Percentiles rank a stretch among this genome's conserved stretches.
phyloP scores from a whole-genome alignment of 2,888 invertebrate species.

The Drosophila kokeensis region DNA sequence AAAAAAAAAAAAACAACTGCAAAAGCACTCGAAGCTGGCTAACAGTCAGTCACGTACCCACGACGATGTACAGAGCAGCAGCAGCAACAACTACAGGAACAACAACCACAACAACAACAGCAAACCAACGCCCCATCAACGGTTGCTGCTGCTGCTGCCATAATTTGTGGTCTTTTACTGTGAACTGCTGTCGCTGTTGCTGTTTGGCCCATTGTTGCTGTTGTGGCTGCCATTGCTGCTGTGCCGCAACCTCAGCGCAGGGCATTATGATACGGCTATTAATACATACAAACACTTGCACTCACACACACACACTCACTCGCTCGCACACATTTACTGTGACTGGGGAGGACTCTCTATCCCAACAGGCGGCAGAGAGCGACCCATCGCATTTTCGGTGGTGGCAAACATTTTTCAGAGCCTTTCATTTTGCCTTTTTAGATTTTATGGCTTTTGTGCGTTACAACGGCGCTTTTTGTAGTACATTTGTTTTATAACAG shows the following conservation, averaged over 20 bases:
- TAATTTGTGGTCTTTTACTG: slow-evolving; percentile 73
- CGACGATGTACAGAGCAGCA: slow-evolving; percentile 47
- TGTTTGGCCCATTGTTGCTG: slow-evolving; percentile 41
- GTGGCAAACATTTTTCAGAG: slow-evolving; percentile 70
- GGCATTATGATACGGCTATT: slow-evolving; percentile 72
- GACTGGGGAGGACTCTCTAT: slow-evolving; percentile 30
- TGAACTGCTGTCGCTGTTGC: slow-evolving; percentile 47
- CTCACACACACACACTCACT: slow-evolving; percentile 14
- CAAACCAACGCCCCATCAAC: slow-evolving; percentile 55
- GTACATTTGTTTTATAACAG: slow-evolving; percentile 78
- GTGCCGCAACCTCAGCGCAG: slow-evolving; percentile 68
- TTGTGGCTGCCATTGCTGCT: slow-evolving; percentile 44
- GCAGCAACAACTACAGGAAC: slow-evolving; percentile 18
- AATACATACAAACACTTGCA: slow-evolving; percentile 55
- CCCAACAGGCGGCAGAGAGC: slow-evolving; percentile 25
- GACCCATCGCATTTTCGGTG: slow-evolving; percentile 64
- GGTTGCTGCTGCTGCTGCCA: slow-evolving; percentile 51
- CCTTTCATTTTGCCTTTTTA: slow-evolving; percentile 79
- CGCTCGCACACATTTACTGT: slow-evolving; percentile 2
- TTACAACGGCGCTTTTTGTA: slow-evolving; percentile 77
- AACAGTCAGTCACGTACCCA: slow-evolving; percentile 63
- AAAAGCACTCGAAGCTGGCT: slow-evolving; percentile 65
- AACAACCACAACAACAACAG: slow-evolving; percentile 22
- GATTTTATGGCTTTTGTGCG: slow-evolving; percentile 79
- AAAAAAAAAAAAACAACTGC: slow-evolving; percentile 12